phyloP scores from a whole-genome alignment of 2,797 vertebrate species.

The Pempheris klunzingeri region DNA sequence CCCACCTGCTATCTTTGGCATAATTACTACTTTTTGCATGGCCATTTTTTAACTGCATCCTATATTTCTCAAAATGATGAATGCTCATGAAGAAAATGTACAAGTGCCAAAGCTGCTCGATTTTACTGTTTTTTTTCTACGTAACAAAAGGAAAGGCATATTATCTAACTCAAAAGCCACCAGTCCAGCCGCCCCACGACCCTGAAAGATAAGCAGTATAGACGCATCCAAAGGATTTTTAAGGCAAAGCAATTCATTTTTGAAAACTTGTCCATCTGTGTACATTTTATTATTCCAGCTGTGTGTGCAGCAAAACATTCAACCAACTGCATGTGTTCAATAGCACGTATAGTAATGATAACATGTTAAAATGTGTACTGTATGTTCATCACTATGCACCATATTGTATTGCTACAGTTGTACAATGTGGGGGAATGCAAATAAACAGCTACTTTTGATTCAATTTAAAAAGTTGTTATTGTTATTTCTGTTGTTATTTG shows the following conservation, averaged over 20 bases:
- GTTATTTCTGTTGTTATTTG: too few species aligned
- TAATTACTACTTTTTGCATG: not conserved
- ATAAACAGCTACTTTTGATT: not conserved
- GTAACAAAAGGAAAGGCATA: not conserved
- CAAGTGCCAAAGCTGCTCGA: not conserved
- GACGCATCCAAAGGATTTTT: not conserved
- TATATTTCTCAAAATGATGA: not conserved
- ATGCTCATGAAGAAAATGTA: not conserved
- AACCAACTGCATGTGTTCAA: not conserved
- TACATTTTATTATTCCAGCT: not conserved
- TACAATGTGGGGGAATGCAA: not conserved
- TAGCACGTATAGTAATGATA: not conserved
- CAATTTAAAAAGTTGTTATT: slow-evolving; percentile 13
- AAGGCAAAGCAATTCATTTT: not conserved
- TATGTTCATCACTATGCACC: not conserved
- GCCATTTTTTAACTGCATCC: not conserved
- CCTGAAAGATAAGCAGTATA: too few species aligned
- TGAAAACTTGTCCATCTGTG: not conserved
- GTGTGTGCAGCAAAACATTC: not conserved
- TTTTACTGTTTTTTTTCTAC: not conserved
- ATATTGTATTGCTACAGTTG: not conserved
- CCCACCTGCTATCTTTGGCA: slow-evolving; percentile 1
- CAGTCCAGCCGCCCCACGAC: too few species aligned
- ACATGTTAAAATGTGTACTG: too few species aligned
- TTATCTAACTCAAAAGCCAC: not conserved